These are phyloP conservation scores for Gnathonemus echidnorhynchus DNA, from an alignment of 2,113 vertebrate species.

Conservation along the genomic window DNA sequence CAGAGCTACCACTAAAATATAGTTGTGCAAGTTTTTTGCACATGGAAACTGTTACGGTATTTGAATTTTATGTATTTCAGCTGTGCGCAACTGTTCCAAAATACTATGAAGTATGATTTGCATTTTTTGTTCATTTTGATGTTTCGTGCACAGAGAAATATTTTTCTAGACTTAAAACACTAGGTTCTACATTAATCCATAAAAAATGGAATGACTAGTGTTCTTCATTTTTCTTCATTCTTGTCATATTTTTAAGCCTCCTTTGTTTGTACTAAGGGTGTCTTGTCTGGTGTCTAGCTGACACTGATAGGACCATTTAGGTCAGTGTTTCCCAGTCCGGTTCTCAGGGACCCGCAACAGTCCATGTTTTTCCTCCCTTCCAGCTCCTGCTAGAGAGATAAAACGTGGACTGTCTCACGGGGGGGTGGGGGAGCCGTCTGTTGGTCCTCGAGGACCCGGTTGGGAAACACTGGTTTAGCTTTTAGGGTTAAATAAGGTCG, in stretches of 20 bases:
- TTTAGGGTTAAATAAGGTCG: background rate
- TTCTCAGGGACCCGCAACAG: background rate
- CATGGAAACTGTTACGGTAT: background rate
- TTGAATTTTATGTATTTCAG: background rate
- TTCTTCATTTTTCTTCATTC: background rate
- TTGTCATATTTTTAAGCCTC: background rate
- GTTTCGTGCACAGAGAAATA: background rate
- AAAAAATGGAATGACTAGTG: background rate
- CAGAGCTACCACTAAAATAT: background rate
- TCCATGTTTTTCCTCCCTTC: too few species aligned
- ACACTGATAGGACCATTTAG: background rate
- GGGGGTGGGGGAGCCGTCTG: too few species aligned
- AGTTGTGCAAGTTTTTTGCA: background rate
- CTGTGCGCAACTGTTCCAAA: background rate
- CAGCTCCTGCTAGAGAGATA: too few species aligned
- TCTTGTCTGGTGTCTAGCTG: background rate
- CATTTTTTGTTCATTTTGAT: background rate
- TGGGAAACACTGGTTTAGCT: background rate
- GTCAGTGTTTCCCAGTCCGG: background rate
- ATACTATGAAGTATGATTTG: background rate
- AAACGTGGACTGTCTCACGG: too few species aligned
- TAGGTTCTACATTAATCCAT: background rate
- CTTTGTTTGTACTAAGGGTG: background rate
- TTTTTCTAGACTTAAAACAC: background rate
- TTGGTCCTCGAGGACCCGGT: background rate